Base-by-base conservation (phyloP, 2,888 invertebrate genomes). In the Polyommatus icarus region DNA sequence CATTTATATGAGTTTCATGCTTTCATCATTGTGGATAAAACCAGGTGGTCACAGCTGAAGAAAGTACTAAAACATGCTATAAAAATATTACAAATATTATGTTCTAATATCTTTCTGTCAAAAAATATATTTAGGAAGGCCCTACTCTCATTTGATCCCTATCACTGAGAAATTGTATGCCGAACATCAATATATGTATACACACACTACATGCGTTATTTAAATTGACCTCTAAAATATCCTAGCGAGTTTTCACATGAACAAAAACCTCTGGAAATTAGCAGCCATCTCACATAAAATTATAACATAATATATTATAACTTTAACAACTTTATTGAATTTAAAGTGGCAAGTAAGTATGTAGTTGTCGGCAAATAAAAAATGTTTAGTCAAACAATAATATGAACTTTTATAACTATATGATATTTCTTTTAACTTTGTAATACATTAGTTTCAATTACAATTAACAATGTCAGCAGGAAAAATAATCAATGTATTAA, bases 301-400 rank as follows among this genome's bases (percentile, higher is more conserved):
- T 59, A 20, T 59, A 8, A 57, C 3, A 0, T 8, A 36, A 46
- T 46, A 12, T 46, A 46, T 46, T 24, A 12, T 29, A 32, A 67
- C 67, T 67, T 29, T 32, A 67, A 32, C 67, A 67, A 67, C 67
- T 67, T 67, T 67, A 32, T 67, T 15, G 10, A 12, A 29, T 67
- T 29, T 67, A 67, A 67, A 67, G 67, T 32, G 29, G 29, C 67
- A 29, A 67, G 50, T 15, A 46, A 67, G 50, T 15, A 46, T 46
- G 46, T 46, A 46, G 46, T 46, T 4, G 20, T 59, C 20, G 8
- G 59, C 7, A 59, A 59, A 54, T 5, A 18, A 54, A 54, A 18
- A 50, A 40, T 40, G 40, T 40, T 40, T 40, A 10, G 8, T 10
- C 10, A 40, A 40, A 40, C 40, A 40, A 40, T 40, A 40, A 40